phyloP scores from a whole-genome alignment of 1,140 invertebrate genomes.

The Pogonomyrmex californicus region DNA sequence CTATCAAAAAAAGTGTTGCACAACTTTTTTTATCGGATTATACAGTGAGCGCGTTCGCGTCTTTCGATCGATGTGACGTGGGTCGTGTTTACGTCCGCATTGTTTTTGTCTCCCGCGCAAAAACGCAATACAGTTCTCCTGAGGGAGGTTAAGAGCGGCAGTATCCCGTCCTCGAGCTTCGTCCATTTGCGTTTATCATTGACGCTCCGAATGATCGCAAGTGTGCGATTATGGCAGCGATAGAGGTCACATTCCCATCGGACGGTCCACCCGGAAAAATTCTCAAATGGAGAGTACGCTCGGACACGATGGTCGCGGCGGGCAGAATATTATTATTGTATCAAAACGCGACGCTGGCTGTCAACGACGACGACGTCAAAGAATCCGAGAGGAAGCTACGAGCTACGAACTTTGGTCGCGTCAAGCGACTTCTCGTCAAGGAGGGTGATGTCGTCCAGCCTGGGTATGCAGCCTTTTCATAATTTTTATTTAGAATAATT shows the following conservation, averaged over 20 bases:
- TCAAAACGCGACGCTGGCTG: conserved; percentile 84
- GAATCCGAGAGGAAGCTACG: conserved; percentile 87
- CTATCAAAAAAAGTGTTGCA: too few relatives aligned
- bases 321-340: conserved; percentile 94
- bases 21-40: too few relatives aligned
- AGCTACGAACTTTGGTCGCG: conserved; percentile 90
- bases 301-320: conserved; percentile 92
- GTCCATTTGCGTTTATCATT: conserved; percentile 12
- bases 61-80: conserved; percentile 31
- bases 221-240: conserved; percentile 77
- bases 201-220: conserved; percentile 45
- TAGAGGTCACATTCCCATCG: conserved; percentile 88
- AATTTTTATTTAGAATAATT: conserved; percentile 53
- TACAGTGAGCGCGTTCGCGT: not conserved
- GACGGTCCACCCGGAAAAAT: conserved; percentile 91
- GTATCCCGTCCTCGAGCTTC: not conserved
- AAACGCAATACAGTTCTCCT: conserved; percentile 52
- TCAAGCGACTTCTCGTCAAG: conserved; percentile 90
- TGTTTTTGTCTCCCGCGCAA: conserved; percentile 75
- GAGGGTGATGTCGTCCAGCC: conserved; percentile 91
- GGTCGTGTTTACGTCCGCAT: conserved; percentile 40
- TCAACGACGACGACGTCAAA: conserved; percentile 75
- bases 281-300: conserved; percentile 95
- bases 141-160: conserved; percentile 42
- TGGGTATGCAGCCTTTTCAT: conserved; percentile 88